Conservation (phyloP, 2,113 vertebrate genomes). For the Actinemys pallida region DNA sequence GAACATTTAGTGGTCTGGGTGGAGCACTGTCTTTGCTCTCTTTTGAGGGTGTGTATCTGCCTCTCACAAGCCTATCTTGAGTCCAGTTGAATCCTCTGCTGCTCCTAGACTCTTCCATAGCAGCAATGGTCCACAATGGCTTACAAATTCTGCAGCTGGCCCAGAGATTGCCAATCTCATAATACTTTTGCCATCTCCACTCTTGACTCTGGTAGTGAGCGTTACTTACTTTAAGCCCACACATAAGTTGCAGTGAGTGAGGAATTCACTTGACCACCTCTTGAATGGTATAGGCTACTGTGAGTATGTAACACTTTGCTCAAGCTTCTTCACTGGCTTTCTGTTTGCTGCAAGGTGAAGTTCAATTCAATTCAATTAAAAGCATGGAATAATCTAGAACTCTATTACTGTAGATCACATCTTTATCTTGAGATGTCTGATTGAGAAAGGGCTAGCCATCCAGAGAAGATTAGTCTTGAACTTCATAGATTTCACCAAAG, state of each 20-base stretch:
- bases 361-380: conserved; percentile 31
- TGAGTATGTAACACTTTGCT: background rate
- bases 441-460: background rate
- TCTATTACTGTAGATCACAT: background rate
- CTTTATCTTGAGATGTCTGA: background rate
- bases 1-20: background rate
- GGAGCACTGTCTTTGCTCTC: background rate
- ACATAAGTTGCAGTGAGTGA: background rate
- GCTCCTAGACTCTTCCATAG: background rate
- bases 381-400: background rate
- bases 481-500: background rate
- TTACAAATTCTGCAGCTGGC: background rate
- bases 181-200: background rate
- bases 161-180: background rate
- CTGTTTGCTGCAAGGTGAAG: conserved; percentile 5
- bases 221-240: background rate
- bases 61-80: background rate
- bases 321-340: background rate
- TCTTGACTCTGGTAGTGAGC: background rate
- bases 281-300: background rate
- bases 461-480: too few relatives aligned
- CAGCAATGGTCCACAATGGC: rapidly evolving
- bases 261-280: background rate
- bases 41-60: rapidly evolving
- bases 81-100: background rate